These are phyloP conservation scores for Progne subis DNA, from an alignment of 2,113 vertebrate species.

Conservation along the genomic window DNA sequence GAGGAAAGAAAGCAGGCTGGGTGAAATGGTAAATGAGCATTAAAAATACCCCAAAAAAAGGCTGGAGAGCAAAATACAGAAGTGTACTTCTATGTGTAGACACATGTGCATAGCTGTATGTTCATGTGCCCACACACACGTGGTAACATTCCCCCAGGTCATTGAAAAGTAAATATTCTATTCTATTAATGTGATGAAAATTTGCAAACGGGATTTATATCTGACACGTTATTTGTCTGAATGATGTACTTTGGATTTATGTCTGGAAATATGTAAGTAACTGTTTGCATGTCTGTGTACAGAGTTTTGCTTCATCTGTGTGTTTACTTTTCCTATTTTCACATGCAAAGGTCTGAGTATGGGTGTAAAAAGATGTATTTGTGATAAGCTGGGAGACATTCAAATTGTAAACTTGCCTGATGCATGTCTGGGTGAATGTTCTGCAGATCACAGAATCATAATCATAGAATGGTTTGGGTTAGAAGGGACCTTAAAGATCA, in stretches of 20 bases:
- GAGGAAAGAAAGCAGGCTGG: not conserved
- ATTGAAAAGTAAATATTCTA: not conserved
- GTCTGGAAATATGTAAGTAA: not conserved
- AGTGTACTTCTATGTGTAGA: not conserved
- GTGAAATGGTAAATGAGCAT: not conserved
- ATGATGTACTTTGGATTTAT: not conserved
- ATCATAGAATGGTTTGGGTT: not conserved
- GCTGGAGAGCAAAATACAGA: not conserved
- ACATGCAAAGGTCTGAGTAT: not conserved
- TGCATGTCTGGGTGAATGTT: not conserved
- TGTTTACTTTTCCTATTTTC: not conserved
- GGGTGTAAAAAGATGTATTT: not conserved
- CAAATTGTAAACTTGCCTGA: not conserved
- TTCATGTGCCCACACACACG: not conserved
- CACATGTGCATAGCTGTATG: accelerated
- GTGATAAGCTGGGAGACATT: not conserved
- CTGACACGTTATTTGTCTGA: not conserved
- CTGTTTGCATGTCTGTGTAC: not conserved
- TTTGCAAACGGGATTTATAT: not conserved
- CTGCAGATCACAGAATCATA: not conserved
- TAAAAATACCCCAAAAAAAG: not conserved
- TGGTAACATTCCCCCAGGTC: not conserved
- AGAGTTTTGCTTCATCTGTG: not conserved
- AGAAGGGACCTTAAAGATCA: not conserved
- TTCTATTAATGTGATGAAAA: not conserved